Evolutionary conservation across 2,113 vertebrate species (phyloP), one percentile per base, ranked within the genome.

Genomic region (Talpa occidentalis): DNA sequence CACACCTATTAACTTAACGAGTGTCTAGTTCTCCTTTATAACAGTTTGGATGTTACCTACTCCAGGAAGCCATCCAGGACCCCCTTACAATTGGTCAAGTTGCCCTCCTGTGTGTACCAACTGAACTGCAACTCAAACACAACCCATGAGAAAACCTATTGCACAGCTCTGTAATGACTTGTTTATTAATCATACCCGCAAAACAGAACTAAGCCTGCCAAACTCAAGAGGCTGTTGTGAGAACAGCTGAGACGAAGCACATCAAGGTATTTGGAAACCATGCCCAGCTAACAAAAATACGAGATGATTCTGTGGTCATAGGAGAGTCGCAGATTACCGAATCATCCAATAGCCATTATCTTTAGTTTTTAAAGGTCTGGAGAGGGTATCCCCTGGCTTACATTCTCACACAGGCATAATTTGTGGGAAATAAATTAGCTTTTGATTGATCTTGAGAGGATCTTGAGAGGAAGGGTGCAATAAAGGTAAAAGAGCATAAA

Each of bases 401-500:
- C 32, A 17, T 14, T 62, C 59, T 87, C 26, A 35, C 7, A 90
- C 52, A 60, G 74, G 32, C n/a, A 78, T 88, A 74, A 26, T 10
- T 90, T n/a, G n/a, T n/a, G 79, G 15, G 22, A 92, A 90, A 67
- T 67, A 78, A 78, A 93, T 42, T 74, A 93, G 37, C 4, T 26
- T n/a, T n/a, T n/a, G n/a, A n/a, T n/a, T n/a, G 17, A 79, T 62
- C 52, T 28, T 19, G 44, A 72, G 3, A 64, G 19, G 17, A 79
- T 62, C 52, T 28, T 19, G 44, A 72, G 3, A 64, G 19, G 49
- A 47, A 49, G 24, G 12, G 30, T 74, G 5, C 9, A 77, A 59
- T 11, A 56, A 35, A 56, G 37, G 40, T 15, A 15, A 64, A 79
- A 60, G 0, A 15, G 32, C 21, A 35, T 16, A 83, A 2, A 70